Percentiles rank a stretch among this genome's conserved stretches.
Evolutionary conservation across 2,113 vertebrate species (phyloP).

Genomic region (Sakesphorus luctuosus): DNA sequence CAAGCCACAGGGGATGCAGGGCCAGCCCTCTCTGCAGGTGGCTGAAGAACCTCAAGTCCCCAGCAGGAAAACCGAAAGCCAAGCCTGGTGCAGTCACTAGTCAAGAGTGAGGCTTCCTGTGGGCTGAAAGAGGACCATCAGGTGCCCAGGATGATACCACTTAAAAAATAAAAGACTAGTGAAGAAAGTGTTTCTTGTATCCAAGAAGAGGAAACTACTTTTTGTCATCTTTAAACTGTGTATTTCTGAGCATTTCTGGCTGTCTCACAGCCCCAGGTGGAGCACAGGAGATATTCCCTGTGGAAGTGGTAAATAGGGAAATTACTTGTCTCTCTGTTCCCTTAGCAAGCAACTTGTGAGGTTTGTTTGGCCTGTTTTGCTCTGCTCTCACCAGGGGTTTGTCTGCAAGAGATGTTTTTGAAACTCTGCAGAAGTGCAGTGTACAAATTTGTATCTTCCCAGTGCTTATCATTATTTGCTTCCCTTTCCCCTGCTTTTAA

Average conservation of each 20-base stretch:
- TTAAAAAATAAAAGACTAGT: neutral
- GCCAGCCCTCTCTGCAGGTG: conserved; percentile 35
- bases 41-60: neutral
- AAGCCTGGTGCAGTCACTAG: neutral
- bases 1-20: neutral
- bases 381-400: neutral
- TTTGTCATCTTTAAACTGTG: neutral
- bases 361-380: neutral
- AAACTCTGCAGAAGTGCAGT: neutral
- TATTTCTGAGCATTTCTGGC: neutral
- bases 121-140: neutral
- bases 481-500: neutral
- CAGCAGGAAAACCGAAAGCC: neutral
- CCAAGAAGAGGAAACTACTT: rapidly evolving
- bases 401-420: neutral
- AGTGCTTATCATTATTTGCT: neutral
- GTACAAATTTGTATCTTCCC: neutral
- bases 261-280: neutral
- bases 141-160: rapidly evolving
- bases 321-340: neutral
- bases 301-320: neutral
- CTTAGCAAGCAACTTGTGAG: neutral
- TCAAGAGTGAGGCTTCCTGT: neutral
- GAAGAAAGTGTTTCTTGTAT: rapidly evolving
- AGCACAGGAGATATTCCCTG: neutral